Evolutionary conservation across 2,888 invertebrate species (phyloP).

Genomic region (Onthophagus sagittarius): DNA sequence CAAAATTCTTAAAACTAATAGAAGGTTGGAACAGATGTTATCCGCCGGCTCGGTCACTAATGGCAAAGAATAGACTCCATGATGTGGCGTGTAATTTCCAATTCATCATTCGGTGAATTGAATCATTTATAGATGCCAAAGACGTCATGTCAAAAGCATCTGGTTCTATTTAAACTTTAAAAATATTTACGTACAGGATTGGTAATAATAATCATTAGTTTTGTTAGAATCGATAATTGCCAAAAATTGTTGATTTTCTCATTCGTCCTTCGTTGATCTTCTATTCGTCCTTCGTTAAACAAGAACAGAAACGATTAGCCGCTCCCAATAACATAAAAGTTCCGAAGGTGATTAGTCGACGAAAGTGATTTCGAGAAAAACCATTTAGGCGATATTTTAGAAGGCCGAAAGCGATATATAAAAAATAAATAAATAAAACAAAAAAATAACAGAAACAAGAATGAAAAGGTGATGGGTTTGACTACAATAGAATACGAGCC

Average conservation of each 20-base stretch:
- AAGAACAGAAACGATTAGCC: not conserved
- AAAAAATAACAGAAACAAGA: not conserved
- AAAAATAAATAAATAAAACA: not conserved
- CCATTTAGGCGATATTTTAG: not conserved
- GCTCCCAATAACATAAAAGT: not conserved
- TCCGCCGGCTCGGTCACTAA: not conserved
- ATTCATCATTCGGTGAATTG: conserved; percentile 9
- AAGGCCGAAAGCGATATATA: not conserved
- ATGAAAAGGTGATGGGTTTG: too few species aligned
- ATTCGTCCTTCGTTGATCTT: not conserved
- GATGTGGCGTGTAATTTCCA: conserved; percentile 8
- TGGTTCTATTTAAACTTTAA: not conserved
- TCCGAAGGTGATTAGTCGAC: not conserved
- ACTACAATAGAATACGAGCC: too few species aligned
- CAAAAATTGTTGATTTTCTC: not conserved
- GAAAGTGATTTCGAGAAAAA: not conserved
- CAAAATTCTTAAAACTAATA: not conserved
- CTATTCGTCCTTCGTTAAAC: not conserved
- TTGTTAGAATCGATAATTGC: not conserved
- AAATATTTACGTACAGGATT: not conserved
- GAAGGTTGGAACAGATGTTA: not conserved
- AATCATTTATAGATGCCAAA: conserved; percentile 1
- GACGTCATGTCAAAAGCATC: not conserved
- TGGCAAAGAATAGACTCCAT: not conserved
- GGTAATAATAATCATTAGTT: not conserved